phyloP scores from a whole-genome alignment of 2,888 invertebrate species.

The Zaprionus lineosus region DNA sequence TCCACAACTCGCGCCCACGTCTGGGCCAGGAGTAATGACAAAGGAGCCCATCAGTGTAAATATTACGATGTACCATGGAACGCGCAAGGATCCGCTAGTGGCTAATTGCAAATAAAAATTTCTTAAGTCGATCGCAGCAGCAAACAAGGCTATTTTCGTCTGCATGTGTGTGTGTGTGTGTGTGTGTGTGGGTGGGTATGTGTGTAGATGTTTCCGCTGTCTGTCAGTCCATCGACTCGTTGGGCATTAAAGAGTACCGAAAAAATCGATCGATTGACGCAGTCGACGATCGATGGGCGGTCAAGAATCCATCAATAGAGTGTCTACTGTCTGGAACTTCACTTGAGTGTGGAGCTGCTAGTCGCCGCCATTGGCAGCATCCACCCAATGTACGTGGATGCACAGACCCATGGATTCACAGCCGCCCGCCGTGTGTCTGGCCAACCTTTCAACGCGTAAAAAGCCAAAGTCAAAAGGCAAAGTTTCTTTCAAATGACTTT shows the following conservation, averaged over 20 bases:
- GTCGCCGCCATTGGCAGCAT: conserved; percentile 1
- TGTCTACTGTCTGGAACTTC: conserved; percentile 52
- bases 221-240: conserved; percentile 46
- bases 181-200: background rate
- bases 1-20: conserved; percentile 39
- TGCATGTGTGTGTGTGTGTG: background rate
- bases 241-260: conserved; percentile 68
- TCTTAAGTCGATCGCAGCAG: too few species aligned
- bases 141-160: too few species aligned
- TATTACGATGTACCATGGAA: too few species aligned
- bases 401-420: conserved; percentile 17
- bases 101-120: too few species aligned
- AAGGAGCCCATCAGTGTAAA: too few species aligned
- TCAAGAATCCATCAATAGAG: conserved; percentile 59
- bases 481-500: conserved; percentile 43
- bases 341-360: conserved; percentile 35
- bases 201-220: conserved; percentile 18
- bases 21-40: conserved; percentile 10
- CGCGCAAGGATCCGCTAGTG: too few species aligned
- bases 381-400: background rate
- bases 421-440: conserved; percentile 42
- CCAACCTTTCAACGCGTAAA: conserved; percentile 69
- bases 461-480: conserved; percentile 33
- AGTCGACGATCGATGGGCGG: conserved; percentile 59
- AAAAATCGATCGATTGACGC: conserved; percentile 59